Evolutionary conservation across 2,113 vertebrate genomes (phyloP).

Genomic region (Callocephalon fimbriatum): DNA sequence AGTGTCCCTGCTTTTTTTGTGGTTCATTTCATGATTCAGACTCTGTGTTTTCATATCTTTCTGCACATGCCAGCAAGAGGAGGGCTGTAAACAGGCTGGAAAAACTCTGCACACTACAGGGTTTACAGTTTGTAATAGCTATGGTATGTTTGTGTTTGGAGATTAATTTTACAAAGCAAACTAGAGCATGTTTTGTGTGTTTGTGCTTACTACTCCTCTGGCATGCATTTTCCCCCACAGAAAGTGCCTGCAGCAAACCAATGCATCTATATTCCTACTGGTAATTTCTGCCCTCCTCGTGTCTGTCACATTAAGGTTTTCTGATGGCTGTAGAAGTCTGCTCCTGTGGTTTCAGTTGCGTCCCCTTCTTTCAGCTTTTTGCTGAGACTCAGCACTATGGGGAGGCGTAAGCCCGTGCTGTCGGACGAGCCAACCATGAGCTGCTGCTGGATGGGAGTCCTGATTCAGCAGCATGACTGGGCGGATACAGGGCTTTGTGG

Average conservation of each 20-base stretch:
- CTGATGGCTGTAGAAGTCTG: not conserved
- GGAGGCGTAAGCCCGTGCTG: not conserved
- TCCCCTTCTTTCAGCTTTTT: conserved; percentile 1
- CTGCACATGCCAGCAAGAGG: not conserved
- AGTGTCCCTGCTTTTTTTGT: not conserved
- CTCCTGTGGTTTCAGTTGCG: not conserved
- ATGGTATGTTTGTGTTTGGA: conserved; percentile 17
- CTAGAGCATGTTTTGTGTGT: not conserved
- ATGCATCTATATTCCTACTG: not conserved
- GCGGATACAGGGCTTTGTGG: not conserved
- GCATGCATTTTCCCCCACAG: not conserved
- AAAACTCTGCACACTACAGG: not conserved
- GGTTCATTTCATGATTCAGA: not conserved
- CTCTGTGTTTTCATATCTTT: not conserved
- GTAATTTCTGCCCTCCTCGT: not conserved
- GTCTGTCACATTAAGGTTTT: not conserved
- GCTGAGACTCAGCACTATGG: not conserved
- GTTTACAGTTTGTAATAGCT: conserved; percentile 36
- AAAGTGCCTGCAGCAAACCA: conserved; percentile 6
- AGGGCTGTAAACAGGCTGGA: not conserved
- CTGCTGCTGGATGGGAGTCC: not conserved
- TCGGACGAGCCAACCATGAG: not conserved
- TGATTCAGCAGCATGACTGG: conserved; percentile 44
- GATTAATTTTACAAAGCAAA: conserved; percentile 38
- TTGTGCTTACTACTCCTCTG: conserved; percentile 14